A percentile compares a stretch with the other conserved stretches of the same genome.
Evolutionary conservation across 1,140 invertebrate genomes (phyloP).

Genomic region (Chymomyza costata): DNA sequence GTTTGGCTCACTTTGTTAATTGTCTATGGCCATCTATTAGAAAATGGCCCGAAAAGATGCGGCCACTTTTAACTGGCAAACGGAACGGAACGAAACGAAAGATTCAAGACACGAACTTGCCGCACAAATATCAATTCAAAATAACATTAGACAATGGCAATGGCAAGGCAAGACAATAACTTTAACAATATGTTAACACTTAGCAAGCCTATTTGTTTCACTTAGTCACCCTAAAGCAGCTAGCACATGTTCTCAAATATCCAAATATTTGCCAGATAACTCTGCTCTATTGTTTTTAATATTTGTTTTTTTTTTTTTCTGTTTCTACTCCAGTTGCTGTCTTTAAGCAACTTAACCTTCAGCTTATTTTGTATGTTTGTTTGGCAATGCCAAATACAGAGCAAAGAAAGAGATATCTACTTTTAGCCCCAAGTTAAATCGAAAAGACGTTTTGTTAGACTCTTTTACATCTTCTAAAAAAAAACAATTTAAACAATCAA

Average conservation of each 20-base stretch:
- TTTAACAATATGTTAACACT: conserved; percentile 21
- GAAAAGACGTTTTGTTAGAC: conserved; percentile 9
- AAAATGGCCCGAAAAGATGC: conserved; percentile 44
- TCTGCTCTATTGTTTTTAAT: neutral
- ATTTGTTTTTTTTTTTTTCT: neutral
- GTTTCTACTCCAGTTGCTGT: conserved; percentile 3
- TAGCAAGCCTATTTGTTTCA: no score
- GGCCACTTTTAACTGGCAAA: conserved; percentile 3
- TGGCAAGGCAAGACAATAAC: conserved; percentile 1
- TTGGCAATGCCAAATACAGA: conserved; percentile 55
- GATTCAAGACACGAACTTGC: conserved; percentile 61
- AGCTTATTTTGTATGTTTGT: neutral
- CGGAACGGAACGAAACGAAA: conserved; percentile 49
- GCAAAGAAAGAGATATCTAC: conserved; percentile 35
- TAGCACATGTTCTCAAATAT: conserved; percentile 17
- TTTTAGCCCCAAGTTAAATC: conserved; percentile 26
- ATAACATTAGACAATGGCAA: conserved; percentile 19
- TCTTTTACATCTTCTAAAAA: neutral
- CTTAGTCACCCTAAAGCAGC: no score
- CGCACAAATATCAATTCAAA: no score
- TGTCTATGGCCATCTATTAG: conserved; percentile 45
- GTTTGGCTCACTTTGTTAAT: conserved; percentile 55
- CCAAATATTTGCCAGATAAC: conserved; percentile 20
- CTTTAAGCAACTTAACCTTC: conserved; percentile 35
- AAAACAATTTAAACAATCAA: conserved; percentile 55